These are phyloP conservation scores for Drosophila peninsularis DNA, from an alignment of 2,888 invertebrate genomes.

Conservation along the genomic window DNA sequence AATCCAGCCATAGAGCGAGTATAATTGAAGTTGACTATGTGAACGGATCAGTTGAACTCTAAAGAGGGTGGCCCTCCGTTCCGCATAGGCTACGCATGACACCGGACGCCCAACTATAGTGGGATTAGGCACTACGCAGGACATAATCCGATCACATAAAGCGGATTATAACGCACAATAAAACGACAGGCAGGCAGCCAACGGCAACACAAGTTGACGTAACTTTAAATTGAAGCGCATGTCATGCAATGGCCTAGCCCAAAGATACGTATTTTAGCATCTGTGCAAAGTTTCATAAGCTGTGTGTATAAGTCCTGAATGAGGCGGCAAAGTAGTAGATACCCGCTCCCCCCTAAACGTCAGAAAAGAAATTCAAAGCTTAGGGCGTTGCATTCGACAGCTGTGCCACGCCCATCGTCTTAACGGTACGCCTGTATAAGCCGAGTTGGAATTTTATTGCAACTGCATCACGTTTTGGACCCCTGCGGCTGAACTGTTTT, in stretches of 20 bases:
- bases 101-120: conserved; percentile 17
- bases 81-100: conserved; percentile 11
- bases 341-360: conserved; percentile 16
- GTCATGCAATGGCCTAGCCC: conserved; percentile 13
- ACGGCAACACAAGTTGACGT: conserved; percentile 41
- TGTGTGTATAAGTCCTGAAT: conserved; percentile 47
- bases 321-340: conserved; percentile 21
- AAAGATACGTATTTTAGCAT: conserved; percentile 26
- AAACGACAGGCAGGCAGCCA: conserved; percentile 41
- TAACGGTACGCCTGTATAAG: conserved; percentile 37
- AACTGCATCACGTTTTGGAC: conserved; percentile 64
- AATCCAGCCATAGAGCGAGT: conserved; percentile 64
- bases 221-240: conserved; percentile 64
- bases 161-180: conserved; percentile 74
- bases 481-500: conserved; percentile 67
- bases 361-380: conserved; percentile 56
- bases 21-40: conserved; percentile 72
- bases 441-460: conserved; percentile 43
- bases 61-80: conserved; percentile 17
- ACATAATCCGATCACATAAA: conserved; percentile 80
- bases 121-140: conserved; percentile 72
- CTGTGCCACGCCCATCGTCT: conserved; percentile 37
- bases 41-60: conserved; percentile 62
- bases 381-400: conserved; percentile 50
- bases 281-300: conserved; percentile 64